Conservation (phyloP, 2,797 vertebrate species). For the Malacoctenus gilli region DNA sequence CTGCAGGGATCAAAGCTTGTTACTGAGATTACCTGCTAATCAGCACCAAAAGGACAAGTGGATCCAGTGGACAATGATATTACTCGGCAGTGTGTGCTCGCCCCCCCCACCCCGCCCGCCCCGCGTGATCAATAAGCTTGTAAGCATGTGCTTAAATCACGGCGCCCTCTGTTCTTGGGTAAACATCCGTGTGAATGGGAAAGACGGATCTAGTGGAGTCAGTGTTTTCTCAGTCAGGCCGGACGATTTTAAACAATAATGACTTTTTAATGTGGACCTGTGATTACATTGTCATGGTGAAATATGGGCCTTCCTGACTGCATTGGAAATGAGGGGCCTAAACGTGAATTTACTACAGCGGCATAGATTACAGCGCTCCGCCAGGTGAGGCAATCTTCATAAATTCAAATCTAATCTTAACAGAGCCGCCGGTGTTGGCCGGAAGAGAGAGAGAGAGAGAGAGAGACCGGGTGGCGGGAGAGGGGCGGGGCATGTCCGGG, state of each 20-base stretch:
- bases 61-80: conserved; percentile 59
- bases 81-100: conserved; percentile 47
- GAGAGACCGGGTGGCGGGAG: conserved; percentile 25
- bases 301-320: conserved; percentile 91
- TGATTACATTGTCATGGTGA: conserved; percentile 99
- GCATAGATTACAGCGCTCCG: conserved; percentile 86
- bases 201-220: conserved; percentile 91
- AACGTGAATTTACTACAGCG: conserved; percentile 89
- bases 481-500: conserved; percentile 18
- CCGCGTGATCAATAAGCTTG: conserved; percentile 87
- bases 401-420: conserved; percentile 99
- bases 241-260: conserved; percentile 99
- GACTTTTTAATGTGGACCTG: conserved; percentile 99
- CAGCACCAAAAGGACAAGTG: conserved; percentile 80
- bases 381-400: conserved; percentile 97
- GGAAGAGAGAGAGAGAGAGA: conserved; percentile 70
- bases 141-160: conserved; percentile 90
- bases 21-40: conserved; percentile 87
- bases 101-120: conserved; percentile 77
- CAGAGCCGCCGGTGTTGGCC: conserved; percentile 85
- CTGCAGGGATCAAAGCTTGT: conserved; percentile 80
- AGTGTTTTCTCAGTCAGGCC: conserved; percentile 94
- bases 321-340: conserved; percentile 90
- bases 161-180: conserved; percentile 88
- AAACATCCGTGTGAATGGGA: conserved; percentile 93